These are phyloP conservation scores for Tympanoctomys barrerae DNA, from an alignment of 2,797 vertebrate genomes.

Conservation along the genomic window DNA sequence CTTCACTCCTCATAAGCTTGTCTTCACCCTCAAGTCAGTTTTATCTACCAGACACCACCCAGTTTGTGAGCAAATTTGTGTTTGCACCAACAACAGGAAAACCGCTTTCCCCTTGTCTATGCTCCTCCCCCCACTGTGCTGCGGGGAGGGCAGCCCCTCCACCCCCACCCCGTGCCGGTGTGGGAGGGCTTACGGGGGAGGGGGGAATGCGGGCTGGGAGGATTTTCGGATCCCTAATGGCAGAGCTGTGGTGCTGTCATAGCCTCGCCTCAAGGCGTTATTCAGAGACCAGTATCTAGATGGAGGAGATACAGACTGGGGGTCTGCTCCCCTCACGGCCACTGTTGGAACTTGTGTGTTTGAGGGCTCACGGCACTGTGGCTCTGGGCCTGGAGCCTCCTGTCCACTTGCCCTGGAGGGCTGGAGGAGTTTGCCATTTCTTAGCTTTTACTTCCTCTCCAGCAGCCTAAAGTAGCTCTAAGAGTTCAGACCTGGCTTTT, in stretches of 20 bases:
- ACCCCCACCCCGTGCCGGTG: background rate
- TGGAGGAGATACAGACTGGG: background rate
- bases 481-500: background rate
- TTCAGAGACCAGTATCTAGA: background rate
- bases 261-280: background rate
- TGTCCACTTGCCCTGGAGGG: background rate
- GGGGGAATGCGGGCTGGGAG: background rate
- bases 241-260: background rate
- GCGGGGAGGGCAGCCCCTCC: background rate
- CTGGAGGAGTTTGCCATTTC: background rate
- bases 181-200: background rate
- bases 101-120: background rate
- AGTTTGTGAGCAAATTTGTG: background rate
- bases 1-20: background rate
- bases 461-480: background rate
- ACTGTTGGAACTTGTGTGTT: background rate
- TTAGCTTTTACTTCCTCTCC: background rate
- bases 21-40: background rate
- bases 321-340: accelerated
- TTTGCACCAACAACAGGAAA: background rate
- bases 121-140: background rate
- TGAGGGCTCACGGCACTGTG: background rate
- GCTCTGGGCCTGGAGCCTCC: background rate
- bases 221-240: background rate
- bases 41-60: background rate